Base-by-base conservation (phyloP, 2,888 invertebrate genomes). In the Caradrina clavipalpis region DNA sequence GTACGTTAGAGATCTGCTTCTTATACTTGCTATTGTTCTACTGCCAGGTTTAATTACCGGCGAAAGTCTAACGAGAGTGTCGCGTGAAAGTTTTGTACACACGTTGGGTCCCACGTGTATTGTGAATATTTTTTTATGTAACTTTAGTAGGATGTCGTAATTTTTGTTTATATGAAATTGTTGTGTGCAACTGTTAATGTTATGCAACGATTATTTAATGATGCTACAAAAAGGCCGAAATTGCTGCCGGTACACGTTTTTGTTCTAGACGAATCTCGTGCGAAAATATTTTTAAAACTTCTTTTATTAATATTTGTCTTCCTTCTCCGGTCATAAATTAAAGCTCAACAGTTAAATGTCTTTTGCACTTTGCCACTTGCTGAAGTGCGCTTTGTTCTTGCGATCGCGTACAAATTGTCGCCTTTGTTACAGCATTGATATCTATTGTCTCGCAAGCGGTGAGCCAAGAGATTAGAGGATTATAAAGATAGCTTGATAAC, bases 31-130 rank as follows among this genome's bases (percentile, higher is more conserved):
- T 89, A 95, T 95, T 95, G 95, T 95, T 95, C 92, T 89, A 92
- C 89, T 87, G 91, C 89, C 87, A 88, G 85, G 89, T 92, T 93
- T 95, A 95, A 95, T 95, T 95, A 95, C 91, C 82, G 92, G 95
- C 93, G 95, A 95, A 95, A 95, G 95, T 95, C 90, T 92, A 92
- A 92, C 92, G 92, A 93, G 94, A 92, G 92, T 90, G 89, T 87
- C 85, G 85, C 91, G 94, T 89, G 94, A 95, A 94, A 94, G 93
- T 93, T 89, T 86, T 81, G 87, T 88, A 88, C 87, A 88, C 87
- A 87, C 86, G 85, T 78, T 84, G 81, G 85, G 82, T 90, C 89
- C 89, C 92, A 90, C 89, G 91, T 88, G 89, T 87, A 89, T 89
- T 89, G 88, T 88, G 80, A 82, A 87, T 87, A 83, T 70, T 88